Evolutionary conservation across 2,888 invertebrate genomes (phyloP).

Genomic region (Lycophotia porphyrea): DNA sequence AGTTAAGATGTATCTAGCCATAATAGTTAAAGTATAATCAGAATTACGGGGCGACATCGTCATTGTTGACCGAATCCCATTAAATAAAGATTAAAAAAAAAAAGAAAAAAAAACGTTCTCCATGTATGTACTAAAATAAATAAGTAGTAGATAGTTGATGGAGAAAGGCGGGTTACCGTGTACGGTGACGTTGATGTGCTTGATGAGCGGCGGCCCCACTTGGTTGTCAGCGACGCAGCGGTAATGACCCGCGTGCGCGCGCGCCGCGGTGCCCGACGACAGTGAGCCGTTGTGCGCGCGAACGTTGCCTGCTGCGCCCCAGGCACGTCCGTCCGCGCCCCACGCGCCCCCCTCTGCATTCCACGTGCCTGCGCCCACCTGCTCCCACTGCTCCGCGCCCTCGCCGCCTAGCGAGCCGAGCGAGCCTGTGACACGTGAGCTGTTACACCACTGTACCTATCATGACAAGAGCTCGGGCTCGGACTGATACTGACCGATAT

Average conservation of each 20-base stretch:
- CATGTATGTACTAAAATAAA: too few species aligned
- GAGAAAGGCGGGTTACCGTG: constrained; percentile 89
- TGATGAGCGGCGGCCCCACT: constrained; percentile 94
- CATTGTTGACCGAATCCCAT: too few species aligned
- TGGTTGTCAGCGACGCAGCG: constrained; percentile 95
- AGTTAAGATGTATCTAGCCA: too few species aligned
- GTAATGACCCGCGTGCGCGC: constrained; percentile 94
- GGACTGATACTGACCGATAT: constrained; percentile 72
- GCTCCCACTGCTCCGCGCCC: constrained; percentile 71
- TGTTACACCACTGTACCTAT: background rate
- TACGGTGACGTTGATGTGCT: constrained; percentile 94
- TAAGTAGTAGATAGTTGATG: background rate
- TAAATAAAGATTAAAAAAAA: too few species aligned
- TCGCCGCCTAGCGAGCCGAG: constrained; percentile 64
- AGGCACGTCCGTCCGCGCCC: constrained; percentile 32
- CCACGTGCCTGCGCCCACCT: constrained; percentile 47
- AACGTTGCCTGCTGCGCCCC: constrained; percentile 45
- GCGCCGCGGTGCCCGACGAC: constrained; percentile 91
- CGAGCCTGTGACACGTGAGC: constrained; percentile 35
- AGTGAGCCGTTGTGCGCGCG: constrained; percentile 89
- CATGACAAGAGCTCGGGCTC: background rate
- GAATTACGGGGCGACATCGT: too few species aligned
- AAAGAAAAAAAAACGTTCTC: too few species aligned
- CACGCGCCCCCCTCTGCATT: constrained; percentile 51
- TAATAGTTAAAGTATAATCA: too few species aligned